phyloP scores from a whole-genome alignment of 2,797 vertebrate genomes.

The Sebastes trivittatus region DNA sequence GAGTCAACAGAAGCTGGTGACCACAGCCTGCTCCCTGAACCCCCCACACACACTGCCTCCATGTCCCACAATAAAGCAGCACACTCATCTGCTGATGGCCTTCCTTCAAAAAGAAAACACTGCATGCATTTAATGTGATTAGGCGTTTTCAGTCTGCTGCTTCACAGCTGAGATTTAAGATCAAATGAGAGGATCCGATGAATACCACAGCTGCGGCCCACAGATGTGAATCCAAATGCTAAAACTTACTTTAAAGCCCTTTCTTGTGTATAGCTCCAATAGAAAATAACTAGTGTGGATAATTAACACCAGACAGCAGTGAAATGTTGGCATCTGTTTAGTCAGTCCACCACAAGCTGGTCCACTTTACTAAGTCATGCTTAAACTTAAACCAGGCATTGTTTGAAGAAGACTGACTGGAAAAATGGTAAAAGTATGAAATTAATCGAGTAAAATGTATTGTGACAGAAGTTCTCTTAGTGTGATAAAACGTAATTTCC shows the following conservation, averaged over 20 bases:
- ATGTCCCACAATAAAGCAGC: conserved; percentile 73
- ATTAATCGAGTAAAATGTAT: background rate
- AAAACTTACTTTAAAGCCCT: conserved; percentile 31
- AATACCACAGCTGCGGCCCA: conserved; percentile 59
- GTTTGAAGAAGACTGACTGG: background rate
- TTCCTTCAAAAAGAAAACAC: conserved; percentile 69
- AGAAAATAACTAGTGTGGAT: conserved; percentile 17
- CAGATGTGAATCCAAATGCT: conserved; percentile 47
- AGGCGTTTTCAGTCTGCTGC: conserved; percentile 68
- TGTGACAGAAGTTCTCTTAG: background rate
- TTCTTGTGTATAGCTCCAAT: conserved; percentile 26
- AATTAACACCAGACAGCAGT: conserved; percentile 29
- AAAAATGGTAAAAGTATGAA: background rate
- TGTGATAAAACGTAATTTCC: background rate
- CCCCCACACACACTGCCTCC: conserved; percentile 62
- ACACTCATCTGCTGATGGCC: conserved; percentile 79
- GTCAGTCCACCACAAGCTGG: background rate
- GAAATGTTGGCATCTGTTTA: conserved; percentile 4
- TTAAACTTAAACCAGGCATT: background rate
- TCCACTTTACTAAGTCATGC: background rate
- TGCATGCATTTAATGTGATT: conserved; percentile 75
- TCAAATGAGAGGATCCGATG: conserved; percentile 64
- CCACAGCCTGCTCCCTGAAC: conserved; percentile 71
- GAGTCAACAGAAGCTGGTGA: conserved; percentile 75
- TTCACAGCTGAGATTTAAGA: conserved; percentile 68